Conservation (phyloP, 37 sponge, comb jelly and placozoan species). For the Lycopodina hypogea region DNA sequence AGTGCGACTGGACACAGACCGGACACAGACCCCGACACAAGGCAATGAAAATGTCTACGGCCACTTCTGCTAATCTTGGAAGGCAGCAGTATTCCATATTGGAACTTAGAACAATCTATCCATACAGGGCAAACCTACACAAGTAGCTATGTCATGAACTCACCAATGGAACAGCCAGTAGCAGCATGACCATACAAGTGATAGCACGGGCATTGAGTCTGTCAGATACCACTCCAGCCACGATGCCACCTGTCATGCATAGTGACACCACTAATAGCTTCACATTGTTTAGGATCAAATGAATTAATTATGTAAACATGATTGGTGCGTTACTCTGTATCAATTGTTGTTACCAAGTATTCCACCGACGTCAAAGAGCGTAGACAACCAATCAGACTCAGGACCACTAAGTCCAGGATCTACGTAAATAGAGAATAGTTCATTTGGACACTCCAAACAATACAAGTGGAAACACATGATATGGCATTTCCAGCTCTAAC, state of each 20-base stretch:
- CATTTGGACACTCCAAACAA: too few species aligned
- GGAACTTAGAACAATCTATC: too few species aligned
- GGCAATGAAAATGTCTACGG: too few species aligned
- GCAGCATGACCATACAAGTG: constrained; percentile 37
- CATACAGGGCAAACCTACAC: background rate
- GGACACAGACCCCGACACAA: too few species aligned
- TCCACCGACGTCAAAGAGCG: constrained; percentile 82
- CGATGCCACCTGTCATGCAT: constrained; percentile 52
- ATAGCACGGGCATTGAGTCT: constrained; percentile 58
- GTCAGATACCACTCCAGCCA: constrained; percentile 67
- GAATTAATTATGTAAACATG: too few species aligned
- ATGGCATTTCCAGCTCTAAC: background rate
- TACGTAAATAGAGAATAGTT: too few species aligned
- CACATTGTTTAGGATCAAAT: too few species aligned
- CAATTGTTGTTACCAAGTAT: constrained; percentile 69
- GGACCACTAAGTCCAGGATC: constrained; percentile 8
- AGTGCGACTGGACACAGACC: too few species aligned
- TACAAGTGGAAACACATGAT: too few species aligned
- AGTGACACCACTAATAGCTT: background rate
- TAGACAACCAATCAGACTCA: constrained; percentile 67
- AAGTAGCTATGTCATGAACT: constrained; percentile 9
- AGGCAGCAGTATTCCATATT: too few species aligned
- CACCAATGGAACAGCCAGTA: constrained; percentile 61
- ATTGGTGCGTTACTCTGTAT: too few species aligned
- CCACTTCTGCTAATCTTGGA: too few species aligned